phyloP scores from a whole-genome alignment of 2,113 vertebrate species.

The Chlamydotis undulata region DNA sequence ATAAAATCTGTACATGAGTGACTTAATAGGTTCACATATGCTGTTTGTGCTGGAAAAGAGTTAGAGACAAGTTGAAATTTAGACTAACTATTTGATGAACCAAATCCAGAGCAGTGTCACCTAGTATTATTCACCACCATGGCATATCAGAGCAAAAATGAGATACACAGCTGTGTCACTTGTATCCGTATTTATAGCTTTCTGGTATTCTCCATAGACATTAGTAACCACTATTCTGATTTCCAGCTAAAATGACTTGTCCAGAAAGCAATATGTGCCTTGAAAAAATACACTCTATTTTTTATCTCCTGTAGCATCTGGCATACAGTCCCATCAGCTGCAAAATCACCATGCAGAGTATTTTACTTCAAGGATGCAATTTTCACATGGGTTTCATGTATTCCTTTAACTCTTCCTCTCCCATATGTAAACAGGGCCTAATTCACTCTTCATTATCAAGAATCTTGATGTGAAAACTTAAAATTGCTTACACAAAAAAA shows the following conservation, averaged over 20 bases:
- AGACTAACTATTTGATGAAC: neutral
- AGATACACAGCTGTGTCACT: neutral
- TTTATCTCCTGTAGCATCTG: neutral
- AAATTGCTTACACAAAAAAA: neutral
- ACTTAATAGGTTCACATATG: neutral
- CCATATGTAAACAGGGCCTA: neutral
- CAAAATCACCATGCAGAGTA: neutral
- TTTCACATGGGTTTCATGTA: neutral
- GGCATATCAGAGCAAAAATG: neutral
- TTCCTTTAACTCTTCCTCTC: neutral
- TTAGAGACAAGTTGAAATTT: neutral
- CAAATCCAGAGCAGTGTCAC: neutral
- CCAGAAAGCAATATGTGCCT: neutral
- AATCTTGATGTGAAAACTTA: neutral
- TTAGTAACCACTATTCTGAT: neutral
- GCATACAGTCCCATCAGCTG: neutral
- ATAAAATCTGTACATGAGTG: neutral
- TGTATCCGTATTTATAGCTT: neutral
- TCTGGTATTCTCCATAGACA: neutral
- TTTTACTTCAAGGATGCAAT: neutral
- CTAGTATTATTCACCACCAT: neutral
- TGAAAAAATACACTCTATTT: neutral
- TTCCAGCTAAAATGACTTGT: neutral
- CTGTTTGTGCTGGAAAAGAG: neutral
- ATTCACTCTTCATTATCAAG: neutral